Evolutionary conservation across 2,113 vertebrate species (phyloP).

Genomic region (Heteronetta atricapilla): DNA sequence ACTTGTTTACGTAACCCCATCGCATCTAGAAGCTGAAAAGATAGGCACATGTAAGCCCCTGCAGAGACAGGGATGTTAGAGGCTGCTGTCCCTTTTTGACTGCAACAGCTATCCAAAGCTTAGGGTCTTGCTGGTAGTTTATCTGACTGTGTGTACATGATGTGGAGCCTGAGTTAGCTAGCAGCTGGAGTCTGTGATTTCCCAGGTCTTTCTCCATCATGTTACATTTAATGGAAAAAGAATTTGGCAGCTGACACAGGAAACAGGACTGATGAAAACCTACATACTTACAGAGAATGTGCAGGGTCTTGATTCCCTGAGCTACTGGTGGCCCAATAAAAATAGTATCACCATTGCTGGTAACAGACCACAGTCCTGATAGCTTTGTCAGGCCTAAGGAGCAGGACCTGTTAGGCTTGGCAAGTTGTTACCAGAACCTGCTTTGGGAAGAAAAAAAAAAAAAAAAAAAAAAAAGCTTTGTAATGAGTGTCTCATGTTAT

Average conservation of each 20-base stretch:
- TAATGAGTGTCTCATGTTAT: background rate
- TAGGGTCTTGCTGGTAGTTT: background rate
- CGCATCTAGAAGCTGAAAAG: background rate
- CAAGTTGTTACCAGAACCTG: background rate
- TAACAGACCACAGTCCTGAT: background rate
- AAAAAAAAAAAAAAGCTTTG: background rate
- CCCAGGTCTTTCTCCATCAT: background rate
- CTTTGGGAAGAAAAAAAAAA: too few relatives aligned
- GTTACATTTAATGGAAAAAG: background rate
- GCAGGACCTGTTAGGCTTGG: too few relatives aligned
- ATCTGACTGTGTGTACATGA: background rate
- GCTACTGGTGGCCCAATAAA: background rate
- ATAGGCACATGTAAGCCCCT: fast-evolving
- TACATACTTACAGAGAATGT: background rate
- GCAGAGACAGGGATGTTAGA: background rate
- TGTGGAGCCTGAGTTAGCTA: background rate
- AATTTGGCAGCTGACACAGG: background rate
- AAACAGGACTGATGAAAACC: background rate
- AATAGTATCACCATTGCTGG: background rate
- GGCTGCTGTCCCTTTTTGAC: background rate
- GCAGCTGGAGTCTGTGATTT: background rate
- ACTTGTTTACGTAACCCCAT: background rate
- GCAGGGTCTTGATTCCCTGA: background rate
- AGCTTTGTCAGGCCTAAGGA: background rate
- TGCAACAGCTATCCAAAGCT: background rate